A percentile compares a stretch with the other conserved stretches of the same genome.
Evolutionary conservation across 2,888 invertebrate species (phyloP).

Genomic region (Agrotis ipsilon): DNA sequence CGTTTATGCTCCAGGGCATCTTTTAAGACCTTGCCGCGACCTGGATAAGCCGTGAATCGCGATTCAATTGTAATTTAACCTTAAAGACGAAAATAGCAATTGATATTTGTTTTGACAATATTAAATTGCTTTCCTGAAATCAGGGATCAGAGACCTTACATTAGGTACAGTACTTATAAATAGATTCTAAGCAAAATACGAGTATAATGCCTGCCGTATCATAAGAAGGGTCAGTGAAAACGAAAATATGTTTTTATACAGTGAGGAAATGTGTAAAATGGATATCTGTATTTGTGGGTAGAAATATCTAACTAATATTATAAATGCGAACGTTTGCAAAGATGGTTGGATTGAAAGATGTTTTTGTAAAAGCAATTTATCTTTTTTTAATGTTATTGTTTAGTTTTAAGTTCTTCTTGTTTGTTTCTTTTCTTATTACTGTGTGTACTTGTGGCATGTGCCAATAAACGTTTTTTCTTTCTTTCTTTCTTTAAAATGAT

Average conservation of each 20-base stretch:
- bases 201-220: not conserved
- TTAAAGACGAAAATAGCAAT: not conserved
- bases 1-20: too few relatives aligned
- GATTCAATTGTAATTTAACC: not conserved
- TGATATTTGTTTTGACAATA: not conserved
- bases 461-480: too few relatives aligned
- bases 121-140: not conserved
- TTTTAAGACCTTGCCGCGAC: too few relatives aligned
- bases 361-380: too few relatives aligned
- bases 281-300: not conserved
- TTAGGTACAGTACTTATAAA: not conserved
- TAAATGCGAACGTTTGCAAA: too few relatives aligned
- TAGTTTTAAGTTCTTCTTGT: too few relatives aligned
- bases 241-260: conserved; percentile 11
- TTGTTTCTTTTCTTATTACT: too few relatives aligned
- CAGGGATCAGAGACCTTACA: not conserved
- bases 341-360: too few relatives aligned
- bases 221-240: conserved; percentile 4
- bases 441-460: too few relatives aligned
- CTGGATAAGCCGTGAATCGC: not conserved
- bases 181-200: conserved; percentile 1
- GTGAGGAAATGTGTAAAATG: not conserved
- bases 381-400: too few relatives aligned
- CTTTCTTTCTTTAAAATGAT: too few relatives aligned
- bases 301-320: too few relatives aligned